A percentile compares a stretch with the other conserved stretches of the same genome.
Conservation (phyloP, 2,797 vertebrate genomes). For the Tokudaia tokunoshimensis region DNA sequence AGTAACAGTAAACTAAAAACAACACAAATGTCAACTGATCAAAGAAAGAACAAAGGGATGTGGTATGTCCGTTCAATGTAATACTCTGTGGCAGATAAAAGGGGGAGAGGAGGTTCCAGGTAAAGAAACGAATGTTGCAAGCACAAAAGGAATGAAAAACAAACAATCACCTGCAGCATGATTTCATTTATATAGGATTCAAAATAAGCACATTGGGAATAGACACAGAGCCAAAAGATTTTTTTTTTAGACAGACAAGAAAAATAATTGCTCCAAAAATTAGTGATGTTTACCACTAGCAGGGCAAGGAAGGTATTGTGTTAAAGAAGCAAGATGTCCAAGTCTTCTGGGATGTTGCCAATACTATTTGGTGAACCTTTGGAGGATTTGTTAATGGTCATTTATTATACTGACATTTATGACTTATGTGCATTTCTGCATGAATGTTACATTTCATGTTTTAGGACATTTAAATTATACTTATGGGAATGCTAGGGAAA, state of each 20-base stretch:
- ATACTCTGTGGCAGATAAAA: background rate
- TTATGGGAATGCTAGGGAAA: background rate
- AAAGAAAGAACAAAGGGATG: background rate
- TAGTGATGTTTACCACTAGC: background rate
- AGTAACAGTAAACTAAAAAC: background rate
- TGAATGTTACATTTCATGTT: conserved; percentile 28
- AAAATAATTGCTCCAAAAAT: conserved; percentile 35
- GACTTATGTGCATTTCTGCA: conserved; percentile 51
- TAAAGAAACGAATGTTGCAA: background rate
- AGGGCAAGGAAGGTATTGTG: background rate
- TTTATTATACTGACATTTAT: conserved; percentile 63
- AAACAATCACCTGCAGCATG: background rate
- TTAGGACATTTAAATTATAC: conserved; percentile 29
- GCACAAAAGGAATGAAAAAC: background rate
- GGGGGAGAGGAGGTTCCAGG: background rate
- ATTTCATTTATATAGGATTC: background rate
- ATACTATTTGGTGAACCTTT: conserved; percentile 39
- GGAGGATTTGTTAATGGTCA: conserved; percentile 19
- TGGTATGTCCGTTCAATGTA: background rate
- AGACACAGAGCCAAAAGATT: background rate
- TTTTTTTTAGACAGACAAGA: conserved; percentile 27
- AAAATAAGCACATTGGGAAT: background rate
- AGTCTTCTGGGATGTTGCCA: background rate
- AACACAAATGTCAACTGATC: background rate
- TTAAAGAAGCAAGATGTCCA: background rate